Conservation (phyloP, 2,888 invertebrate species). For the Torymus tubicola region DNA sequence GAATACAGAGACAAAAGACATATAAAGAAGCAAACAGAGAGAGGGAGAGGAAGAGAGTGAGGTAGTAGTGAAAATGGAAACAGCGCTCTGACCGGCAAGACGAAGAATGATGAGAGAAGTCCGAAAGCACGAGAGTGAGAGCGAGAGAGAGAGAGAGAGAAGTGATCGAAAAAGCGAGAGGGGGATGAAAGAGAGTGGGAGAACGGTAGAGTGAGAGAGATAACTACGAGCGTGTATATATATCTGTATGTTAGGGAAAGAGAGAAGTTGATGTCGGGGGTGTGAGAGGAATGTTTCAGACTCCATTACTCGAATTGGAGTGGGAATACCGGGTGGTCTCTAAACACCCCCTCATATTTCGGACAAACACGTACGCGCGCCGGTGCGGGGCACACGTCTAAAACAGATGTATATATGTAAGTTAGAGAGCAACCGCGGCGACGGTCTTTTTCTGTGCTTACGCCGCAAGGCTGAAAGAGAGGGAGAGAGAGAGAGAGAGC, state of each 20-base stretch:
- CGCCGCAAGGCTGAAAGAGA: background rate
- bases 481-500: background rate
- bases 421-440: background rate
- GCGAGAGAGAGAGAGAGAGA: conserved; percentile 1
- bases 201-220: background rate
- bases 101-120: conserved; percentile 29
- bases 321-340: conserved; percentile 72
- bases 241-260: background rate
- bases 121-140: background rate
- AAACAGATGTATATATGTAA: background rate
- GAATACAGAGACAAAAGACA: background rate
- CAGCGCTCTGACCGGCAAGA: background rate
- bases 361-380: conserved; percentile 63
- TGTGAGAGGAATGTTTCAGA: conserved; percentile 69
- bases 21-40: background rate
- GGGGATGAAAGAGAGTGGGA: background rate
- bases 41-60: background rate
- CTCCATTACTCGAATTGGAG: conserved; percentile 74
- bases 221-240: background rate
- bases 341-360: conserved; percentile 71
- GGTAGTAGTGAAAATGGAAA: no score
- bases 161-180: no score
- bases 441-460: background rate
- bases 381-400: background rate
- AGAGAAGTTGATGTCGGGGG: conserved; percentile 27